Conservation (phyloP, 2,888 invertebrate genomes). For the Melieria picta region DNA sequence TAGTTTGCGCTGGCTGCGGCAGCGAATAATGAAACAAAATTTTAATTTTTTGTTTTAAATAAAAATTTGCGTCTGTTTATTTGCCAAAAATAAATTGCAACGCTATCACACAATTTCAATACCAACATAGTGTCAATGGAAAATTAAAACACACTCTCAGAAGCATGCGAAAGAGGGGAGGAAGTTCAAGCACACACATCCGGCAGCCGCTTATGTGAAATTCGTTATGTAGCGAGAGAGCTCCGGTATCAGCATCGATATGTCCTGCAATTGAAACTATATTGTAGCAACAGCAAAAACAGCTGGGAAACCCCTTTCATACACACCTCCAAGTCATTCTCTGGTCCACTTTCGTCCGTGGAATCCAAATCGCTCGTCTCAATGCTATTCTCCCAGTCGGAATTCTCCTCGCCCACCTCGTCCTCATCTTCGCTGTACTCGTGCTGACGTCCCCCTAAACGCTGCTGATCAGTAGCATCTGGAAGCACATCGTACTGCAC, state of each 20-base stretch:
- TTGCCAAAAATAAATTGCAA: slow-evolving; percentile 5
- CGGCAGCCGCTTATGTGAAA: slow-evolving; percentile 60
- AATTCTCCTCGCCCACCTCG: slow-evolving; percentile 53
- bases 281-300: slow-evolving; percentile 7
- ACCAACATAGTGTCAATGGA: slow-evolving; percentile 22
- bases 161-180: background rate
- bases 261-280: slow-evolving; percentile 64
- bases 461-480: slow-evolving; percentile 20
- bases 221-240: slow-evolving; percentile 71
- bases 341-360: slow-evolving; percentile 71
- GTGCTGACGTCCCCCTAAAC: background rate
- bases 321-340: slow-evolving; percentile 69
- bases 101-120: slow-evolving; percentile 29
- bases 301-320: too few species aligned
- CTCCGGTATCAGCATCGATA: slow-evolving; percentile 71
- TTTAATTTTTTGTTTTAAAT: slow-evolving; percentile 32
- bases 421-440: slow-evolving; percentile 36
- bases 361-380: slow-evolving; percentile 72
- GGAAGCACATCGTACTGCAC: slow-evolving; percentile 39
- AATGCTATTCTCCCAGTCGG: slow-evolving; percentile 73
- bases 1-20: too few species aligned
- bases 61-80: slow-evolving; percentile 18
- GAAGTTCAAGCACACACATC: too few species aligned
- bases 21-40: slow-evolving; percentile 2
- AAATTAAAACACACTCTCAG: background rate